These are phyloP conservation scores for Semotilus atromaculatus DNA, from an alignment of 2,797 vertebrate genomes.

Conservation along the genomic window DNA sequence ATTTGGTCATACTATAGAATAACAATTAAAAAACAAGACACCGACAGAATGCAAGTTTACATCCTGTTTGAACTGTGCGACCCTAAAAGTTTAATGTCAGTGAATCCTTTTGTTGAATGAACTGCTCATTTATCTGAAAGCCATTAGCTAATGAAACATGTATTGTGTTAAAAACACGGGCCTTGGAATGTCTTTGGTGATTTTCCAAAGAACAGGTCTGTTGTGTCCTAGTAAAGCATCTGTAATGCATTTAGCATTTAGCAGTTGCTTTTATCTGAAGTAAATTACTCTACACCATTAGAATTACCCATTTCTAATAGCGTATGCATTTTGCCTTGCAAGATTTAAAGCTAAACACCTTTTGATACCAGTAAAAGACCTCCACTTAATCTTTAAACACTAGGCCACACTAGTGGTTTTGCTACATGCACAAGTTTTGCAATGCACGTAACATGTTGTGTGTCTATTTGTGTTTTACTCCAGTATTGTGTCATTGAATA, in stretches of 20 bases:
- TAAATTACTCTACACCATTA: neutral
- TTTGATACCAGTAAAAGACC: neutral
- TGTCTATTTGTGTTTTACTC: neutral
- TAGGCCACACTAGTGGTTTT: neutral
- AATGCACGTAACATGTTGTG: neutral
- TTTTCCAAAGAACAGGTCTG: neutral
- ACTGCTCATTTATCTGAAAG: neutral
- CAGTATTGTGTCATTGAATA: neutral
- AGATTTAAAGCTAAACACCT: neutral
- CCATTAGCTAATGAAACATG: conserved; percentile 2
- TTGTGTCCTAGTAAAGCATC: neutral
- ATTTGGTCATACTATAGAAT: neutral
- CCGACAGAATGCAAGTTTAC: neutral
- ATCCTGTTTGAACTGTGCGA: neutral
- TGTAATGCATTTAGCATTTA: neutral
- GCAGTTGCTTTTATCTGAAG: neutral
- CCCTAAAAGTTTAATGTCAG: neutral
- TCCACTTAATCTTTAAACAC: neutral
- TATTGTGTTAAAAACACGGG: neutral
- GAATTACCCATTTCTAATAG: neutral
- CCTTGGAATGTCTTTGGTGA: neutral
- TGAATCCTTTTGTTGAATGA: neutral
- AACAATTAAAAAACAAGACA: neutral
- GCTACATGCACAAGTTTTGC: neutral
- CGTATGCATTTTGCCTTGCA: neutral